phyloP scores from a whole-genome alignment of 2,797 vertebrate genomes.

The Tympanoctomys barrerae region DNA sequence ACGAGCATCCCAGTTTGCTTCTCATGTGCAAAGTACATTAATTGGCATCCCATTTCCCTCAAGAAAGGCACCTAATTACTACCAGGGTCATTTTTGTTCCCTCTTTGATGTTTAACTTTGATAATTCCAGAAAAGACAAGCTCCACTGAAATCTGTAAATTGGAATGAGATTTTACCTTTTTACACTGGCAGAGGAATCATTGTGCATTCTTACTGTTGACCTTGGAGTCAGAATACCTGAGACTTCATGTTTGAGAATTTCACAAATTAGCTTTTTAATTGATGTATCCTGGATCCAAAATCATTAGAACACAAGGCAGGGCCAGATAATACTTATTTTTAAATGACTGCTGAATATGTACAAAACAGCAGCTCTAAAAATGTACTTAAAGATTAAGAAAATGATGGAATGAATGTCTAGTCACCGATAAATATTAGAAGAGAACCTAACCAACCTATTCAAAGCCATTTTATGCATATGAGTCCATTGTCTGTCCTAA shows the following conservation, averaged over 20 bases:
- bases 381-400: not conserved
- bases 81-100: not conserved
- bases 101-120: constrained; percentile 44
- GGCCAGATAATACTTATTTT: not conserved
- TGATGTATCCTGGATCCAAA: not conserved
- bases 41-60: constrained; percentile 38
- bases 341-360: not conserved
- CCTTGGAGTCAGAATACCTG: not conserved
- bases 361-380: not conserved
- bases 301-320: not conserved
- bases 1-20: constrained; percentile 5
- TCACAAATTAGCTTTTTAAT: not conserved
- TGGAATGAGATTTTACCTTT: not conserved
- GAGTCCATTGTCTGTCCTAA: not conserved
- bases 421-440: not conserved
- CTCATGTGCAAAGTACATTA: constrained; percentile 23
- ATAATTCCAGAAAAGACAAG: constrained; percentile 45
- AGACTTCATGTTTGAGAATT: not conserved
- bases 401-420: not conserved
- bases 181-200: not conserved
- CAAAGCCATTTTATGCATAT: not conserved
- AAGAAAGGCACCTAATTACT: constrained; percentile 46
- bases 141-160: constrained; percentile 26
- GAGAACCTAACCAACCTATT: not conserved
- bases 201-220: not conserved